Percentiles rank a stretch among this genome's conserved stretches.
Evolutionary conservation across 2,797 vertebrate genomes (phyloP).

Genomic region (Acanthiza pusilla): DNA sequence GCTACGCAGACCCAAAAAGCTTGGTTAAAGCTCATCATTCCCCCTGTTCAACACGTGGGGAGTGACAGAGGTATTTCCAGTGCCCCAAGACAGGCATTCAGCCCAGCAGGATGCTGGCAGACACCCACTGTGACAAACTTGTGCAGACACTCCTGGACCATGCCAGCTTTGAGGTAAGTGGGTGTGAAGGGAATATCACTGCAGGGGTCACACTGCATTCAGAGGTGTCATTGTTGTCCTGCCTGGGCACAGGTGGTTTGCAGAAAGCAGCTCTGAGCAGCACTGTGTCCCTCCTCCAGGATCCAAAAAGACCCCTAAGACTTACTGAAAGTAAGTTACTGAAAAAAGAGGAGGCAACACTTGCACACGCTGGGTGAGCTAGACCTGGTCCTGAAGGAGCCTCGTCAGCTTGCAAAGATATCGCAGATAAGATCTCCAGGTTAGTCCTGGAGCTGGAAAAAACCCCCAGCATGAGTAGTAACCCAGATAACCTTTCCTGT

Average conservation of each 20-base stretch:
- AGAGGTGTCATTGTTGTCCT: neutral
- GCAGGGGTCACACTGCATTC: neutral
- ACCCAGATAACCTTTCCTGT: neutral
- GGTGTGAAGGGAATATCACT: neutral
- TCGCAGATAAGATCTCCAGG: neutral
- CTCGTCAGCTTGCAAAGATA: neutral
- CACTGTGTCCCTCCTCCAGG: neutral
- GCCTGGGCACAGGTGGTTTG: neutral
- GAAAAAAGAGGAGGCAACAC: neutral
- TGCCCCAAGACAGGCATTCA: neutral
- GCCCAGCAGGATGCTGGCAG: neutral
- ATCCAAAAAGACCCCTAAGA: neutral
- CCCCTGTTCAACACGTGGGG: neutral
- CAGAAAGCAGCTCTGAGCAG: neutral
- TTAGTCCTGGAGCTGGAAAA: neutral
- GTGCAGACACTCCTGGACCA: neutral
- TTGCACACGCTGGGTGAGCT: fast-evolving
- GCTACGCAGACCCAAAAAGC: neutral
- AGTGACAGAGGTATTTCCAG: neutral
- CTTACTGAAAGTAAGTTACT: neutral
- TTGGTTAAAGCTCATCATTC: neutral
- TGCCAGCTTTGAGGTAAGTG: neutral
- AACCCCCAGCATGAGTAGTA: neutral
- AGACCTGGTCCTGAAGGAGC: neutral
- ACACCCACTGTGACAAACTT: neutral